These are phyloP conservation scores for Numida meleagris DNA, from an alignment of 2,113 vertebrate genomes.

Conservation along the genomic window DNA sequence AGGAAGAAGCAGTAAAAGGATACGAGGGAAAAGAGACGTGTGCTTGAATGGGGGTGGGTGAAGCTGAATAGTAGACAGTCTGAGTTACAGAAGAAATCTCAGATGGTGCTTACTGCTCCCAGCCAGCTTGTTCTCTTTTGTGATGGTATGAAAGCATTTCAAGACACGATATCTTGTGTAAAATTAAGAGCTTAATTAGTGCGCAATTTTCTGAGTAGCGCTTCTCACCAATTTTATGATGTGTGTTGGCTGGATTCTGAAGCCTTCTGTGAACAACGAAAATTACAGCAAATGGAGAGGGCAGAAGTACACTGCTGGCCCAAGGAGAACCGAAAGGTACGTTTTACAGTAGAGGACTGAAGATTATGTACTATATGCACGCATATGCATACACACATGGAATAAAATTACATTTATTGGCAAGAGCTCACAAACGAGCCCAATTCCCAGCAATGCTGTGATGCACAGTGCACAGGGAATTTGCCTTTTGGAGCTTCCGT, in stretches of 20 bases:
- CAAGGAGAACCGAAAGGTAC: neutral
- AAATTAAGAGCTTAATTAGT: slow-evolving; percentile 34
- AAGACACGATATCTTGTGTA: neutral
- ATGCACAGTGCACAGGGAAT: neutral
- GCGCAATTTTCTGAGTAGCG: neutral
- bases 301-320: neutral
- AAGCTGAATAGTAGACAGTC: slow-evolving; percentile 5
- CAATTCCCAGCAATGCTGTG: neutral
- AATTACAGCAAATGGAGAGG: neutral
- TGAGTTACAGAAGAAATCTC: neutral
- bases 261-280: neutral
- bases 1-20: neutral
- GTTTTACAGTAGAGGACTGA: neutral
- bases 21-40: neutral
- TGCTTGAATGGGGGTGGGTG: neutral
- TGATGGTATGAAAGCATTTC: slow-evolving; percentile 19
- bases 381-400: too few species aligned
- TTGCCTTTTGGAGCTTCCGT: neutral
- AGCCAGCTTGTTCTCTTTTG: slow-evolving; percentile 20
- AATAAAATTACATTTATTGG: neutral
- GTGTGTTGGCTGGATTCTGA: neutral
- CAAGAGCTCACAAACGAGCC: neutral
- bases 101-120: slow-evolving; percentile 21
- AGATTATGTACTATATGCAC: accelerated
- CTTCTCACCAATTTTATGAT: neutral